Evolutionary conservation across 2,113 vertebrate species (phyloP).

Genomic region (Lethenteron camtschaticum): DNA sequence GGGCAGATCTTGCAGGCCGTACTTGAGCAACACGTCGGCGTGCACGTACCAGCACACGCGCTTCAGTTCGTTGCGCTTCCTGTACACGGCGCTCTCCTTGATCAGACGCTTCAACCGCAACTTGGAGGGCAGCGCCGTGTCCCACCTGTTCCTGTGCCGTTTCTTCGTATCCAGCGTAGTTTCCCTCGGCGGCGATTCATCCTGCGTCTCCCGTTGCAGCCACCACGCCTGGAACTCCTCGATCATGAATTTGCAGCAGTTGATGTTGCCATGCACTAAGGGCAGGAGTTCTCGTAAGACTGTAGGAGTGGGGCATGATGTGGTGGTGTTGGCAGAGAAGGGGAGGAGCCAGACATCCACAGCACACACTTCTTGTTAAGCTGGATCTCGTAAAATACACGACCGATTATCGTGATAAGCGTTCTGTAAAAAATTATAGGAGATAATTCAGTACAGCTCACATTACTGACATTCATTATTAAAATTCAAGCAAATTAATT

Average conservation of each 20-base stretch:
- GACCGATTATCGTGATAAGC: background rate
- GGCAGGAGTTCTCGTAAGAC: slow-evolving; percentile 42
- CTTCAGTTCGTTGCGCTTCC: slow-evolving; percentile 46
- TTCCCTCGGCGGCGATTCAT: no score
- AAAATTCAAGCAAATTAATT: no score
- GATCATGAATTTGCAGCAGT: slow-evolving; percentile 72
- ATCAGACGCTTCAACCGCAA: slow-evolving; percentile 55
- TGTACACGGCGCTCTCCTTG: slow-evolving; percentile 54
- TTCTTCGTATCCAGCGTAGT: no score
- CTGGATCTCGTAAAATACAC: background rate
- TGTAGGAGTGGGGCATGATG: slow-evolving; percentile 7
- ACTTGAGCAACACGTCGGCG: slow-evolving; percentile 39
- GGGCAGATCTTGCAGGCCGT: slow-evolving; percentile 39
- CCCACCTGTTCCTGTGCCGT: no score
- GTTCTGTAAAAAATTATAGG: background rate
- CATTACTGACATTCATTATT: background rate
- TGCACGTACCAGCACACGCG: slow-evolving; percentile 82
- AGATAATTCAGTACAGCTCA: background rate
- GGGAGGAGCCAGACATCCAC: background rate
- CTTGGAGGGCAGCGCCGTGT: background rate
- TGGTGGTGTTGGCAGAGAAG: slow-evolving; percentile 17
- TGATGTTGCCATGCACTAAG: slow-evolving; percentile 62
- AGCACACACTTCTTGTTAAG: background rate
- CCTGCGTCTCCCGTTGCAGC: slow-evolving; percentile 14
- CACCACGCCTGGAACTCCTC: slow-evolving; percentile 71